Percentiles rank a stretch among this genome's conserved stretches.
Evolutionary conservation across 2,113 vertebrate species (phyloP).

Genomic region (Lampris megalopsis): DNA sequence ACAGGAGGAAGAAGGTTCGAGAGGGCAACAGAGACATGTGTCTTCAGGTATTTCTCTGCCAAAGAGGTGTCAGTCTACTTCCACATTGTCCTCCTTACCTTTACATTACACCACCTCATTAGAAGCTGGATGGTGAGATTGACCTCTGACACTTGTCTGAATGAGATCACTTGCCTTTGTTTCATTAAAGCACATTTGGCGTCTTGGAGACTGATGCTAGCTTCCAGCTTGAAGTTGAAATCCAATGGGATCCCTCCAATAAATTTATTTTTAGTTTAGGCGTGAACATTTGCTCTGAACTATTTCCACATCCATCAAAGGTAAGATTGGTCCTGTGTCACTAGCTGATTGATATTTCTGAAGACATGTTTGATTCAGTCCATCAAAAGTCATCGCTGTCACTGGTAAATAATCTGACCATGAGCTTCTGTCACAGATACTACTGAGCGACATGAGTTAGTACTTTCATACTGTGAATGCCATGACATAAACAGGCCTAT

Average conservation of each 20-base stretch:
- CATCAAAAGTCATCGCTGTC: neutral
- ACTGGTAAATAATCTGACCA: slow-evolving; percentile 24
- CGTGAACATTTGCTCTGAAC: neutral
- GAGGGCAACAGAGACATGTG: neutral
- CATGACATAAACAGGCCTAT: slow-evolving; percentile 47
- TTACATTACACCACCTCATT: slow-evolving; percentile 2
- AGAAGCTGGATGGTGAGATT: neutral
- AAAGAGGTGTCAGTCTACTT: neutral
- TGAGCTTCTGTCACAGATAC: slow-evolving; percentile 1
- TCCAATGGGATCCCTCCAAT: neutral
- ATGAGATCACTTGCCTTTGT: neutral
- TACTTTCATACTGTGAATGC: slow-evolving; percentile 22
- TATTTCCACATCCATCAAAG: neutral
- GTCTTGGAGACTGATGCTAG: neutral
- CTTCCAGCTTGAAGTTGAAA: neutral
- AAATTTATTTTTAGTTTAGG: neutral
- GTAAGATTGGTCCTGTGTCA: neutral
- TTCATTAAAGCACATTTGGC: neutral
- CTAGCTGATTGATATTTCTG: neutral
- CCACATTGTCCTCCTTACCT: neutral
- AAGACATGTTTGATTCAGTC: neutral
- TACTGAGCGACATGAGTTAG: slow-evolving; percentile 51
- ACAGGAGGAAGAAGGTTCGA: neutral
- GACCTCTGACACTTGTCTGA: slow-evolving; percentile 6
- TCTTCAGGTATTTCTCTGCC: neutral